A percentile compares a stretch with the other conserved stretches of the same genome.
Evolutionary conservation across 2,888 invertebrate genomes (phyloP).

Genomic region (Flexamia atlantica): DNA sequence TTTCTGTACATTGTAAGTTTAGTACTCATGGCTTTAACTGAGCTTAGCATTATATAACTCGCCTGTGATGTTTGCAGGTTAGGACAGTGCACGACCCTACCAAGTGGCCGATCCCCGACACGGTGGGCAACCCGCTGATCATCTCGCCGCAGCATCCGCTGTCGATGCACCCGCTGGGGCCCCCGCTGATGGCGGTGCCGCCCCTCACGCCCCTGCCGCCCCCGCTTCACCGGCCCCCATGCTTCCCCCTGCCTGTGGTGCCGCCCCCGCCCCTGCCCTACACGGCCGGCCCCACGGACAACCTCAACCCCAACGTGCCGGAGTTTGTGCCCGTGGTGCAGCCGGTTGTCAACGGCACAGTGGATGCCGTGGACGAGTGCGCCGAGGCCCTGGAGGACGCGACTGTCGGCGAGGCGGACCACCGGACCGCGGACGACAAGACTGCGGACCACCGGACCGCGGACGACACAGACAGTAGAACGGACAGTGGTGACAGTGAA

Average conservation of each 20-base stretch:
- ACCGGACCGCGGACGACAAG: background rate
- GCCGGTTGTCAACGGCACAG: constrained; percentile 63
- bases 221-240: constrained; percentile 54
- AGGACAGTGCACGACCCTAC: constrained; percentile 90
- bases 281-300: constrained; percentile 76
- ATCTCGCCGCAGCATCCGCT: constrained; percentile 68
- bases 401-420: constrained; percentile 22
- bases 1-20: too few relatives aligned
- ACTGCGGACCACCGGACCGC: constrained; percentile 7
- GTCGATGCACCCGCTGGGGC: constrained; percentile 70
- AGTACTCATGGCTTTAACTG: too few relatives aligned
- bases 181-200: constrained; percentile 67
- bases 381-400: constrained; percentile 63
- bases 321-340: constrained; percentile 84
- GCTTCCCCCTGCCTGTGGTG: constrained; percentile 79
- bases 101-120: constrained; percentile 92
- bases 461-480: background rate
- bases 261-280: constrained; percentile 86
- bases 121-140: constrained; percentile 71
- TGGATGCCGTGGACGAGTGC: constrained; percentile 63
- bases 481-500: background rate
- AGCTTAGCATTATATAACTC: too few relatives aligned
- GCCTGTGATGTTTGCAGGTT: constrained; percentile 77
- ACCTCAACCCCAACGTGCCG: constrained; percentile 90
- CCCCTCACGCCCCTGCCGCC: constrained; percentile 66